Conservation (phyloP, 2,888 invertebrate genomes). For the Calameuta filiformis region DNA sequence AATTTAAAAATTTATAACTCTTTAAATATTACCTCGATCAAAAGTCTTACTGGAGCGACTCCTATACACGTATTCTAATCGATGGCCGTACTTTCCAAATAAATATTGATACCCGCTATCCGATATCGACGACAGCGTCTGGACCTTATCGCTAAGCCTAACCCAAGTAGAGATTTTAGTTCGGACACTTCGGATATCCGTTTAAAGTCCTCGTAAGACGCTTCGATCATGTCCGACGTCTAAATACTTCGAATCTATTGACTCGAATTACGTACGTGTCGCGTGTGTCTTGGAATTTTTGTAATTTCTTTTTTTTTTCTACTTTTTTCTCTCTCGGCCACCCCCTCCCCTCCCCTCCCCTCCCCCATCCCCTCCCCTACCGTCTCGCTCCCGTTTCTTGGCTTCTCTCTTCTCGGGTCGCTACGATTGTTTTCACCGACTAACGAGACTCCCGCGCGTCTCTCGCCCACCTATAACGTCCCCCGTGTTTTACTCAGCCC, state of each 20-base stretch:
- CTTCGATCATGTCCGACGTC: not conserved
- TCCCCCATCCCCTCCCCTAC: not conserved
- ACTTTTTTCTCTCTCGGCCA: conserved; percentile 27
- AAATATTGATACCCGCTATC: not conserved
- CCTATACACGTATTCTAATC: not conserved
- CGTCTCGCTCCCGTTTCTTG: conserved; percentile 11
- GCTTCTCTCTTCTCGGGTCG: not conserved
- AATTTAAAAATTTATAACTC: not conserved
- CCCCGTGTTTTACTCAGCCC: not conserved
- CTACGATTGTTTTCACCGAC: not conserved
- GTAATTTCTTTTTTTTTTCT: conserved; percentile 6
- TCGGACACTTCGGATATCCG: not conserved
- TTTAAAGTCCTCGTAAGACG: not conserved
- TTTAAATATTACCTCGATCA: not conserved
- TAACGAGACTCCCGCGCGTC: not conserved
- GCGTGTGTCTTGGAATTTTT: conserved; percentile 15
- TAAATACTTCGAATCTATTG: not conserved
- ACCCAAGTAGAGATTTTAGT: not conserved
- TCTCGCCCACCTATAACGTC: not conserved
- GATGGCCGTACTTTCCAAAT: not conserved
- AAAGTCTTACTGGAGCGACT: not conserved
- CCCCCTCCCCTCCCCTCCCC: conserved; percentile 6
- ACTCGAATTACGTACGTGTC: not conserved
- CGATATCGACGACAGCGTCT: not conserved
- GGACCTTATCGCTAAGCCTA: not conserved